Evolutionary conservation across 2,888 invertebrate species (phyloP), one percentile per base, ranked within the genome.

Genomic region (Anthoptus insignis): DNA sequence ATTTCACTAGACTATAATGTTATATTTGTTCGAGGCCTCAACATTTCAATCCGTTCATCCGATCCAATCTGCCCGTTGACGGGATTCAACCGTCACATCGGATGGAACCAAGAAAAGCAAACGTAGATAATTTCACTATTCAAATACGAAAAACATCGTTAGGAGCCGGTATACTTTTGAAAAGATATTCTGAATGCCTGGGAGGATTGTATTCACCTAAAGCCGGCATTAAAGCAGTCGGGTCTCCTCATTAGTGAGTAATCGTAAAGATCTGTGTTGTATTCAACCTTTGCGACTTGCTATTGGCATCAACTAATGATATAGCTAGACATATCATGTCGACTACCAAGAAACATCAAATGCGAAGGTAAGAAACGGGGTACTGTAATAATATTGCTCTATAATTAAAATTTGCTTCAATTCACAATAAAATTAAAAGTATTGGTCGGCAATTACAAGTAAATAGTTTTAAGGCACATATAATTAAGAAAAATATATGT

Each of bases 171-270:
- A 45, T 19, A 54, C 34, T 32, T 47, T 53, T 61, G 24, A 61
- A 61, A 61, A 47, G 47, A 54, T 61, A 34, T 32, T 47, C 24
- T 54, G 45, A 47, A 54, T 47, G 32, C 27, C 39, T 39, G 47
- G 24, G 47, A 47, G 54, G 54, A 61, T 54, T 61, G 61, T 54
- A 54, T 61, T 54, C 61, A 61, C 54, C 54, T 61, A 54, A 54
- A 54, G 53, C 54, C 45, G 32, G 53, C 45, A 54, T 47, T 45
- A 42, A 42, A 60, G 60, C 53, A 24, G 60, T n/a, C 54, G 45
- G 54, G 54, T 61, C 61, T 61, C 47, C 61, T 63, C 61, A 56
- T 63, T 63, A 63, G 54, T 27, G 61, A 63, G 54, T 61, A 53
- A 54, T 54, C 53, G 47, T 61, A 54, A 54, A 61, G 54, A 61